These are phyloP conservation scores for Drosophila prosaltans DNA, from an alignment of 1,140 invertebrate species.

Conservation along the genomic window DNA sequence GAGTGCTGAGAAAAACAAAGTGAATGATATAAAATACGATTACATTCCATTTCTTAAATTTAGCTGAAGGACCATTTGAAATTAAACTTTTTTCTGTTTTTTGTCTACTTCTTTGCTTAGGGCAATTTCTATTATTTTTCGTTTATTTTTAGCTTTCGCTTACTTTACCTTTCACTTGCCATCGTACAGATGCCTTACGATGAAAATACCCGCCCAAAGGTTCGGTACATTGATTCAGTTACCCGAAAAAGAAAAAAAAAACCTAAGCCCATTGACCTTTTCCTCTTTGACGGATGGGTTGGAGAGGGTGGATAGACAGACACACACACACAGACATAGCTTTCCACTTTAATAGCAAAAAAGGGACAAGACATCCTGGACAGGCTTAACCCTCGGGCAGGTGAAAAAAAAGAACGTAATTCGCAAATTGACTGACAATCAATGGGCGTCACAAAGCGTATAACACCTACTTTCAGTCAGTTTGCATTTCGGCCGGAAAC, in stretches of 20 bases:
- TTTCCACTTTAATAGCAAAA: conserved; percentile 30
- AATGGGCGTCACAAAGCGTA: conserved; percentile 48
- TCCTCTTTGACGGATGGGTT: conserved; percentile 15
- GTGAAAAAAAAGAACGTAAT: conserved; percentile 60
- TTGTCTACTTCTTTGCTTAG: not conserved
- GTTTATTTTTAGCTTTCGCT: conserved; percentile 65
- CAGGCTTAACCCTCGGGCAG: conserved; percentile 56
- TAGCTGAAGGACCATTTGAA: conserved; percentile 30
- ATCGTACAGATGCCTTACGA: not conserved
- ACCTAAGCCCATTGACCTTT: conserved; percentile 63
- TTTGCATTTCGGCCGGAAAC: conserved; percentile 38
- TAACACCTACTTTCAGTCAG: conserved; percentile 53
- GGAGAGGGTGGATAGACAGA: not conserved
- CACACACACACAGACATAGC: conserved; percentile 11
- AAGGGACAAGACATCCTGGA: conserved; percentile 23
- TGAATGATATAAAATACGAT: conserved; percentile 38
- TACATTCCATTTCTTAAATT: not conserved
- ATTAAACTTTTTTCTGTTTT: conserved; percentile 39
- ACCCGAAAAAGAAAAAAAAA: conserved; percentile 6
- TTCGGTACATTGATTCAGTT: conserved; percentile 41
- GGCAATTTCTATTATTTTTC: conserved; percentile 45
- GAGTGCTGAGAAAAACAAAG: conserved; percentile 39
- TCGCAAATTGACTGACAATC: conserved; percentile 74
- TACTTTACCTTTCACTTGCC: conserved; percentile 4
- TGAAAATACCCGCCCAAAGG: conserved; percentile 52